These are phyloP conservation scores for Vultur gryphus DNA, from an alignment of 2,797 vertebrate species.

Conservation along the genomic window DNA sequence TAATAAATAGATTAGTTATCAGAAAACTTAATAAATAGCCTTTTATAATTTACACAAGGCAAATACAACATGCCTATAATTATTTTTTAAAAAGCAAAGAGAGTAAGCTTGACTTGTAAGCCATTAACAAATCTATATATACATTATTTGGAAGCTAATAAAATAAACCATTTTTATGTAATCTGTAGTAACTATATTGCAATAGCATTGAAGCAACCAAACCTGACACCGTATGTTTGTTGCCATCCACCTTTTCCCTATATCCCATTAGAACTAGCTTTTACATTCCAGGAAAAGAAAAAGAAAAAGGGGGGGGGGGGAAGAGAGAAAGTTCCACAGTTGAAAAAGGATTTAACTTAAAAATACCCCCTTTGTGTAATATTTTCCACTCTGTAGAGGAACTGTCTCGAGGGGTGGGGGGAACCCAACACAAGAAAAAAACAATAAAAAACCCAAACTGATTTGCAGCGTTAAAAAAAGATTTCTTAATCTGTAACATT, in stretches of 20 bases:
- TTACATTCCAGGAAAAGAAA: not conserved
- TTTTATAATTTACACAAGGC: conserved; percentile 77
- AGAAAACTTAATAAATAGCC: conserved; percentile 80
- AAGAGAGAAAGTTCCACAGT: not conserved
- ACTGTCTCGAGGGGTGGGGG: not conserved
- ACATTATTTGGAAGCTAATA: conserved; percentile 63
- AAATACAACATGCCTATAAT: conserved; percentile 76
- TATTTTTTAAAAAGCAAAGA: conserved; percentile 72
- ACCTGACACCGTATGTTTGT: conserved; percentile 31
- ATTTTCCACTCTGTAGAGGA: not conserved
- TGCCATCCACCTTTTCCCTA: conserved; percentile 22
- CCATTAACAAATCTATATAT: conserved; percentile 66
- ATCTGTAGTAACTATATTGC: conserved; percentile 61
- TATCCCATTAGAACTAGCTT: conserved; percentile 9
- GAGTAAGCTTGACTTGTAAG: conserved; percentile 66
- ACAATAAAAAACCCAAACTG: not conserved
- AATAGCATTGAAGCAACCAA: conserved; percentile 58
- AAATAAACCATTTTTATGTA: conserved; percentile 64
- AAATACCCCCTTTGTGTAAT: conserved; percentile 32
- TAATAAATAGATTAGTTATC: conserved; percentile 76
- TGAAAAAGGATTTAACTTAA: conserved; percentile 9
- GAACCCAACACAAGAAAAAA: not conserved
- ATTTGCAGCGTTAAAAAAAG: not conserved
- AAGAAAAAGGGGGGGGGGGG: not conserved
- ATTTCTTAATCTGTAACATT: conserved; percentile 9